A percentile compares a stretch with the other conserved stretches of the same genome.
Conservation (phyloP, 2,888 invertebrate genomes). For the Hirtodrosophila cameraria region DNA sequence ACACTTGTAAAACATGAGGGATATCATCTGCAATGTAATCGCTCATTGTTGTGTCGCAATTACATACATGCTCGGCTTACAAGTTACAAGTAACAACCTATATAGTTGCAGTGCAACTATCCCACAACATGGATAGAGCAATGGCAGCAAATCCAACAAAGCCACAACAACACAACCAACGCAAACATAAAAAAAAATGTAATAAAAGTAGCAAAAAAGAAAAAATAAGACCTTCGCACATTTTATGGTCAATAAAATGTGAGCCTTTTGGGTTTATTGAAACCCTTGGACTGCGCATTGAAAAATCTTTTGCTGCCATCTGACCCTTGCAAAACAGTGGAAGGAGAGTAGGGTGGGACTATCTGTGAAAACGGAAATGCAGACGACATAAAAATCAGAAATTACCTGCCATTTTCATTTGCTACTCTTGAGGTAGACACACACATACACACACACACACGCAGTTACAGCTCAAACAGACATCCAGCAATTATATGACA, state of each 20-base stretch:
- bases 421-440: slow-evolving; percentile 1
- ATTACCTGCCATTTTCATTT: slow-evolving; percentile 54
- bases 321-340: slow-evolving; percentile 48
- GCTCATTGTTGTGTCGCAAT: slow-evolving; percentile 66
- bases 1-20: neutral
- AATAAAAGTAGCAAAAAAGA: slow-evolving; percentile 36
- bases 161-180: slow-evolving; percentile 2
- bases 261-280: slow-evolving; percentile 67
- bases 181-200: slow-evolving; percentile 46
- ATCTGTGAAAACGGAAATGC: slow-evolving; percentile 42
- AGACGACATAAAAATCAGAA: slow-evolving; percentile 71
- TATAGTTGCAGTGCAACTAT: slow-evolving; percentile 25
- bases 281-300: slow-evolving; percentile 67
- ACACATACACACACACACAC: neutral
- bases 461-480: slow-evolving; percentile 1
- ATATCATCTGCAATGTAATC: slow-evolving; percentile 48
- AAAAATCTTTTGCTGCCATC: slow-evolving; percentile 56
- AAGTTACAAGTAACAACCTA: too few species aligned
- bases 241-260: slow-evolving; percentile 75
- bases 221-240: slow-evolving; percentile 27
- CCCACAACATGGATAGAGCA: slow-evolving; percentile 27
- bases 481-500: slow-evolving; percentile 62
- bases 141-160: slow-evolving; percentile 33
- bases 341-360: slow-evolving; percentile 14
- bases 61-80: slow-evolving; percentile 55